Evolutionary conservation across 1,140 invertebrate genomes (phyloP), one percentile per base, ranked within the genome.

Genomic region (Tetragnatha versicolor): DNA sequence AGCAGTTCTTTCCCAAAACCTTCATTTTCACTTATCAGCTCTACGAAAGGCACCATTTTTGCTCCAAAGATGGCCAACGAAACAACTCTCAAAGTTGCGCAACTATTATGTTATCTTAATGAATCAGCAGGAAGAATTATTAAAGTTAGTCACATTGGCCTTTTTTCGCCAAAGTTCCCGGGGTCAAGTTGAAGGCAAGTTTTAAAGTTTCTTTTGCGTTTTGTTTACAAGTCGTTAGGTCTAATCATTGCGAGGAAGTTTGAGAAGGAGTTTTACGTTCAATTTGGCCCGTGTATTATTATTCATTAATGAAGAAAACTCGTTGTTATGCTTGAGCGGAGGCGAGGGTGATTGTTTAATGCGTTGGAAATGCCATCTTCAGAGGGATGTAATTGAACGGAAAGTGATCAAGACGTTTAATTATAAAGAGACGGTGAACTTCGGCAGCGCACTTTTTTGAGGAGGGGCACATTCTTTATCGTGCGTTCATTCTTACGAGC

Each of bases 281-380:
- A 76, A 76, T 76, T 76, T 76, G 73, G 73, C 47, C 58, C 73
- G 58, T 76, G 73, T 76, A 76, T 76, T n/a, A n/a, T n/a, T 76
- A 76, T 76, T 76, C 73, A 76, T 76, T 76, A 76, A 76, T 76
- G 73, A 76, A 76, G 73, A 76, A 76, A 76, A 65, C 73, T 76
- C 73, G 73, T 76, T 76, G 73, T 76, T 76, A 76, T 76, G 73
- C 73, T 76, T 55, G 73, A 31, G 31, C 73, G 73, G 60, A 65
- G 53, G 33, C 22, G 42, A 39, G 61, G 73, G 31, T 66, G 60
- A 76, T 76, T 76, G 73, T 27, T 76, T 76, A 76, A 76, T 76
- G 58, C 73, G 31, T 39, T 61, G 60, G 73, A 76, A 76, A 65
- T 76, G 73, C 73, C 73, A 76, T 76, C 73, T 27, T 29, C 73